Conservation (phyloP, 2,113 vertebrate species). For the Miniopterus natalensis region DNA sequence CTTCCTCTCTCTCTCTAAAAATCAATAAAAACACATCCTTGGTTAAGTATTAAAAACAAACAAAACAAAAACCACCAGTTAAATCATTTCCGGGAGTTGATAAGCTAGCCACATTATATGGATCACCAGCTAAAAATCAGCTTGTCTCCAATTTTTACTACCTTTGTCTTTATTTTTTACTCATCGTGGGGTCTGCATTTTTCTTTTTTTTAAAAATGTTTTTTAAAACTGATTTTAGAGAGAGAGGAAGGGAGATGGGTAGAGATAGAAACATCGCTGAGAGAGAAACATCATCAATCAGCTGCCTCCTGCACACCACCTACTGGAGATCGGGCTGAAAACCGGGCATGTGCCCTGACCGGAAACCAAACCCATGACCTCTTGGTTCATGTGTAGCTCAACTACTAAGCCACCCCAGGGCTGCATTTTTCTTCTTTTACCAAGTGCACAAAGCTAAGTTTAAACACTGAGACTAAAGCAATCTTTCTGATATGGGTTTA, state of each 20-base stretch:
- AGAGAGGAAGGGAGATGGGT: too few relatives aligned
- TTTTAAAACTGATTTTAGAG: too few relatives aligned
- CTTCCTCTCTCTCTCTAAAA: background rate
- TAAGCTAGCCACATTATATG: conserved; percentile 3
- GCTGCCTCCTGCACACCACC: too few relatives aligned
- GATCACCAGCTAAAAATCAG: background rate
- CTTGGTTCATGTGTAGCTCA: too few relatives aligned
- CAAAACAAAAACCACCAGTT: background rate
- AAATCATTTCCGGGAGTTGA: background rate
- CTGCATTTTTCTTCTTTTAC: background rate
- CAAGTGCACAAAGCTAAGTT: conserved; percentile 25
- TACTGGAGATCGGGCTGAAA: too few relatives aligned
- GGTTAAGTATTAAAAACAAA: background rate
- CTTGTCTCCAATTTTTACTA: conserved; percentile 9
- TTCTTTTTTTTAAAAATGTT: background rate
- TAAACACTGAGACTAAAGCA: background rate
- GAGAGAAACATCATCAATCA: too few relatives aligned
- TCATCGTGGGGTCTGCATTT: background rate
- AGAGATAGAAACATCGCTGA: too few relatives aligned
- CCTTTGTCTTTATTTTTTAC: conserved; percentile 16
- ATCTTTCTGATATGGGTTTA: conserved; percentile 37
- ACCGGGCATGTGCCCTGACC: too few relatives aligned
- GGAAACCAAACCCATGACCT: too few relatives aligned
- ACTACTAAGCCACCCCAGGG: background rate
- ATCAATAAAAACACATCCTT: background rate